Evolutionary conservation across 1,140 invertebrate species (phyloP), one percentile per base, ranked within the genome.

Genomic region (Pantala flavescens): DNA sequence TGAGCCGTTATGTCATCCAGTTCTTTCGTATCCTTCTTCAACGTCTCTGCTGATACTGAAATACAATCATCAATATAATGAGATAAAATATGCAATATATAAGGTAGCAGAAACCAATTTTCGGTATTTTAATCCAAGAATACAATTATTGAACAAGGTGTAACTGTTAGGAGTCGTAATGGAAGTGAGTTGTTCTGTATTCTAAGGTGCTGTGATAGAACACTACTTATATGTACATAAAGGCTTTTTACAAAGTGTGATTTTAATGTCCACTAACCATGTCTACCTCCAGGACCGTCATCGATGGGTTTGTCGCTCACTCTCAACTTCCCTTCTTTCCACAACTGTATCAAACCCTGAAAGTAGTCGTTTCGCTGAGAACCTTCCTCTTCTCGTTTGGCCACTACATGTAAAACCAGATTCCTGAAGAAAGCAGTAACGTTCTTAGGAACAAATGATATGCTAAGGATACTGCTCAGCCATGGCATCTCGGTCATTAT

Each of bases 351-450:
- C 49, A 63, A 21, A 5, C n/a, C 49, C 49, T 63, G 49, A 5
- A 63, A 63, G 49, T 63, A 63, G 12, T 63, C 49, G 16, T 21
- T 63, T 3, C 3, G 49, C 5, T 63, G 3, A 21, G 49, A 7
- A 1, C 49, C 49, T 3, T 63, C 49, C 14, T 78, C 82, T 74
- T 85, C 78, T 1, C 88, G 80, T 76, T 87, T 82, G 10, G 81
- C 80, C 21, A 88, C 83, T 63, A 86, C 86, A 76, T 87, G 82
- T 71, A 83, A 82, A 0, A 88, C 85, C 24, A 86, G 79, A 71
- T 84, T 79, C 71, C 81, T 84, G 77, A 88, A 87, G 77, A 88
- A 89, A n/a, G 80, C 81, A 0, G 83, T 84, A 7, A 85, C 84
- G 16, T 78, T 76, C 14, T 78, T 78, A 73, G 86, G 84, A 74